Evolutionary conservation across 1,140 invertebrate species (phyloP), one percentile per base, ranked within the genome.

Genomic region (Brachionus manjavacas): DNA sequence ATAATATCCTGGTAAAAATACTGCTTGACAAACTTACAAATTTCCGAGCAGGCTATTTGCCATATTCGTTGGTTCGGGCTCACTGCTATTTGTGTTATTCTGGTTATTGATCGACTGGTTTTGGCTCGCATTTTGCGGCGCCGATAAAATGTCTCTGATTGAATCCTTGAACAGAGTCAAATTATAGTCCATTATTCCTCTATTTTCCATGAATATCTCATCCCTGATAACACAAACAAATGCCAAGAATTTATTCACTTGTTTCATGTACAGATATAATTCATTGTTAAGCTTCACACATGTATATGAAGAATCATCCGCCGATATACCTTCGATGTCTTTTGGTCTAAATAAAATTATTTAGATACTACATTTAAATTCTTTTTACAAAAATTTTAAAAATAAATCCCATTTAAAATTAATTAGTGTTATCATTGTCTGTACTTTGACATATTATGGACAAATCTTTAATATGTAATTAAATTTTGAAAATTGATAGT

Each of bases 131-230:
- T 20, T 49, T 23, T 76, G 41, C 7, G 14, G 72, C 14, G 72
- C 43, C 14, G 25, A 76, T 76, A 81, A 31, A 39, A 81, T 68
- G 39, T 81, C 79, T 60, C 43, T 60, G 1, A 81, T 68, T 8
- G 79, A 81, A n/a, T 81, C 79, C 39, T 81, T 81, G 12, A 81
- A 81, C 12, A 81, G 31, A 7, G 79, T 81, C 23, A 81, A 43
- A 81, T 81, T 81, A 25, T 81, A 81, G 28, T 81, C 79, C 79
- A 81, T 81, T 81, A 81, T 81, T 25, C 79, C 79, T 43, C 79
- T 41, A 68, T 81, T 81, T 35, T 81, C 79, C 52, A 60, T 64
- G 16, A 81, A 81, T 68, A 81, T 68, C 31, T 81, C 79, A 60
- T 81, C 79, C 11, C 64, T 8, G 14, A 81, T 81, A 20, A 81